Percentiles rank a stretch among this genome's conserved stretches.
Evolutionary conservation across 2,113 vertebrate genomes (phyloP).

Genomic region (Scophthalmus maximus): DNA sequence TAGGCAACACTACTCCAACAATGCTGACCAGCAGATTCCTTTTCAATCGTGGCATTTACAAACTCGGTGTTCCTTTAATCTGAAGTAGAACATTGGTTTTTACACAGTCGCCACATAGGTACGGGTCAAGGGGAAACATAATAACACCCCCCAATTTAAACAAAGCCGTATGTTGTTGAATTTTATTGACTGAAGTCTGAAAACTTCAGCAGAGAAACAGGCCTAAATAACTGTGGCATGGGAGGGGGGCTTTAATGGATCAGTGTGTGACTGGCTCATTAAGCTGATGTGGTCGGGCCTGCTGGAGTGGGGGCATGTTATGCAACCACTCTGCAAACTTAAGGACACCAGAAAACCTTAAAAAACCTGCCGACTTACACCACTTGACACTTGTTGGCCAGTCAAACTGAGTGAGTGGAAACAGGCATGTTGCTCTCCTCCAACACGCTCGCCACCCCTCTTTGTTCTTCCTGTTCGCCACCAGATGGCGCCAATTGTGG

Average conservation of each 20-base stretch:
- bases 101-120: constrained; percentile 8
- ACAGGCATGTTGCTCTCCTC: neutral
- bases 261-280: constrained; percentile 49
- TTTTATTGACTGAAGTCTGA: constrained; percentile 65
- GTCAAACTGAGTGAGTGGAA: constrained; percentile 57
- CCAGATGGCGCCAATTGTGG: constrained; percentile 70
- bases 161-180: constrained; percentile 47
- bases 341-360: constrained; percentile 32
- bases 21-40: constrained; percentile 13
- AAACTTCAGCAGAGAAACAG: constrained; percentile 54
- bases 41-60: constrained; percentile 20
- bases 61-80: neutral
- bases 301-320: constrained; percentile 29
- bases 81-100: neutral
- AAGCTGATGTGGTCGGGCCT: constrained; percentile 49
- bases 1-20: constrained; percentile 1
- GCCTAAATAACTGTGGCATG: constrained; percentile 38
- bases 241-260: constrained; percentile 15
- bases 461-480: constrained; percentile 49
- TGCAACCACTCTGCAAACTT: constrained; percentile 58
- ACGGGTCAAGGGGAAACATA: neutral
- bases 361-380: constrained; percentile 59
- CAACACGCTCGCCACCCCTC: neutral
- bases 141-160: constrained; percentile 42
- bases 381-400: constrained; percentile 51